Conservation (phyloP, 2,113 vertebrate genomes). For the Periophthalmodon schlosseri region DNA sequence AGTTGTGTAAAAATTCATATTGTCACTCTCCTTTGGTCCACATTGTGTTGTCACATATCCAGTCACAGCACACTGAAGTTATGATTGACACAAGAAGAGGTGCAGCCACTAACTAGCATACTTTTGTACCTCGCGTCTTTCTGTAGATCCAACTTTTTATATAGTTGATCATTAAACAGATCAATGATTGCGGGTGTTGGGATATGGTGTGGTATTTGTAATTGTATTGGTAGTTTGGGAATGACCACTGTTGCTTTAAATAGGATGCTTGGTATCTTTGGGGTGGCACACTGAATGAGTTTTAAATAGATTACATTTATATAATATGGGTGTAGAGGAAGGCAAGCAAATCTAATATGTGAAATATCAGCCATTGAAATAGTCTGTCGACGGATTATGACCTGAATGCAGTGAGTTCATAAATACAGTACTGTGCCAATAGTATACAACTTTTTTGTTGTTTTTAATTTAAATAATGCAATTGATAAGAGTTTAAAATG, state of each 20-base stretch:
- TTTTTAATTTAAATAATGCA: neutral
- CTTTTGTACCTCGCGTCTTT: neutral
- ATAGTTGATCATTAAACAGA: neutral
- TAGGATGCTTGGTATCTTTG: neutral
- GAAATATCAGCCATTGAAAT: slow-evolving; percentile 1
- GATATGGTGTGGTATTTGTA: neutral
- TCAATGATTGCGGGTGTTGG: neutral
- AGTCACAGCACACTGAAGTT: neutral
- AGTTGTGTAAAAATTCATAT: neutral
- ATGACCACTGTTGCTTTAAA: slow-evolving; percentile 28
- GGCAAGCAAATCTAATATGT: neutral
- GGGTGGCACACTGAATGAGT: neutral
- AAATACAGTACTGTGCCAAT: neutral
- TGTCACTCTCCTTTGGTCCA: neutral
- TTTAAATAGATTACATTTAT: neutral
- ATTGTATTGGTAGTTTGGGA: slow-evolving; percentile 25
- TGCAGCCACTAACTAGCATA: neutral
- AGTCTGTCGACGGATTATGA: neutral
- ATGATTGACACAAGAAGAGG: neutral
- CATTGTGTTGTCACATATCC: neutral
- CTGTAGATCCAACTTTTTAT: neutral
- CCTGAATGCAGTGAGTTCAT: neutral
- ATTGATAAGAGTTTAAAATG: neutral
- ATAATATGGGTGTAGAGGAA: neutral
- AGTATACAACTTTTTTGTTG: neutral